These are phyloP conservation scores for Euphysa ruthae DNA, from an alignment of 30 jellyfish, hydroid and myxozoan species.

Conservation along the genomic window DNA sequence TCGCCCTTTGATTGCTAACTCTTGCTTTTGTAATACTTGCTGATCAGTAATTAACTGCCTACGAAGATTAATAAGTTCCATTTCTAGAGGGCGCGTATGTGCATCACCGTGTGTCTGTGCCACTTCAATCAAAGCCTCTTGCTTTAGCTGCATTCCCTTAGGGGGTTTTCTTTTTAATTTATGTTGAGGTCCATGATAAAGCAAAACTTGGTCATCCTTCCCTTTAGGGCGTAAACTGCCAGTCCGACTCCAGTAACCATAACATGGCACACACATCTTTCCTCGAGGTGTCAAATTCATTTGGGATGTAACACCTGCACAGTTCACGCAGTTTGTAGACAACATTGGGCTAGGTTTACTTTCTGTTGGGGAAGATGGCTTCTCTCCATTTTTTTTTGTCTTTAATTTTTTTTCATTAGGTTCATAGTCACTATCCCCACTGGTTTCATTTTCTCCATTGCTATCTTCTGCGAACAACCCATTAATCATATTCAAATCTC, in stretches of 20 bases:
- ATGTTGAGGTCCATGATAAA: conserved; percentile 82
- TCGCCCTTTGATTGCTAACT: conserved; percentile 39
- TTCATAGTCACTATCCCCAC: conserved; percentile 96
- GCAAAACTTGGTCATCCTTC: conserved; percentile 44
- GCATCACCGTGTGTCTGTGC: conserved; percentile 90
- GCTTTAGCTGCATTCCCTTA: conserved; percentile 90
- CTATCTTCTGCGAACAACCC: conserved; percentile 78
- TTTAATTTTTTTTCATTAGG: conserved; percentile 92
- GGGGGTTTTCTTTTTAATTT: conserved; percentile 87
- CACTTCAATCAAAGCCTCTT: conserved; percentile 50
- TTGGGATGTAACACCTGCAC: conserved; percentile 75
- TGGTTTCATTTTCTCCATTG: conserved; percentile 78
- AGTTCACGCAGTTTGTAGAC: conserved; percentile 63
- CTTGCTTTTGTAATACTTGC: conserved; percentile 60
- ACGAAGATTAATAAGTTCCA: conserved; percentile 67
- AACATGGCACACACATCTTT: conserved; percentile 76
- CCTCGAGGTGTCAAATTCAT: conserved; percentile 81
- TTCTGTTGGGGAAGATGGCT: conserved; percentile 9
- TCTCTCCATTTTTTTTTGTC: not conserved
- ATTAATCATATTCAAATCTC: conserved; percentile 14
- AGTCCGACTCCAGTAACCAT: conserved; percentile 91
- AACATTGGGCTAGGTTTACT: conserved; percentile 38
- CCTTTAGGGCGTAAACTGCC: conserved; percentile 86
- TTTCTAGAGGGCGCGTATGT: conserved; percentile 80
- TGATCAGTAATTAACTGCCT: conserved; percentile 70